phyloP scores from a whole-genome alignment of 2,888 invertebrate genomes.

The Teleogryllus oceanicus region DNA sequence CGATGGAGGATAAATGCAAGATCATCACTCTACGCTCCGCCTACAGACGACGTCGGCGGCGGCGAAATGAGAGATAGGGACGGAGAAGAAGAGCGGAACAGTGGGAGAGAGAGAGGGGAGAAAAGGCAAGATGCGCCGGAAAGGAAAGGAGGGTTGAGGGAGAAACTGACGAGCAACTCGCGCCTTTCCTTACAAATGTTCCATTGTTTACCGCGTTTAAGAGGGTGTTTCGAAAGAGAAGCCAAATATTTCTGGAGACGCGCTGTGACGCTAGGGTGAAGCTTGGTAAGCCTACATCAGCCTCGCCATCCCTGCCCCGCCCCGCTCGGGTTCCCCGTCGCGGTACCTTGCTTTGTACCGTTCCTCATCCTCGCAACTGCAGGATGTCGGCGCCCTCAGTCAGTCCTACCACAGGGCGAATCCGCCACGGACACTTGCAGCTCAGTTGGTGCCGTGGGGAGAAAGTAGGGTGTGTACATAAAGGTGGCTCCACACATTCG shows the following conservation, averaged over 20 bases:
- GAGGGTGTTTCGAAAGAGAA: background rate
- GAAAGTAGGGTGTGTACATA: too few species aligned
- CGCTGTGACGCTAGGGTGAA: too few species aligned
- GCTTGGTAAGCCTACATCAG: too few species aligned
- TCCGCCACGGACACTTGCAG: too few species aligned
- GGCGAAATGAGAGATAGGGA: background rate
- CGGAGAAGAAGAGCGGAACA: background rate
- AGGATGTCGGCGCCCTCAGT: too few species aligned
- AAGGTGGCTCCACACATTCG: too few species aligned
- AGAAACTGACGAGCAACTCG: background rate
- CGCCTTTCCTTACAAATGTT: background rate
- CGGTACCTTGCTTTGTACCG: too few species aligned
- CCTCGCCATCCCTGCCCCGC: too few species aligned
- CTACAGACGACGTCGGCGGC: background rate
- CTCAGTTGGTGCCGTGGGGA: too few species aligned
- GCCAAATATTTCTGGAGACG: background rate
- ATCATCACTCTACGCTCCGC: conserved; percentile 18
- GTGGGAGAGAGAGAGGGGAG: background rate
- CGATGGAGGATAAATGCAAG: conserved; percentile 20
- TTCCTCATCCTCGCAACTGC: too few species aligned
- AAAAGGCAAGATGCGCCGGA: background rate
- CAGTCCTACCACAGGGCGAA: too few species aligned
- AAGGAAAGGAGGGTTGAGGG: background rate
- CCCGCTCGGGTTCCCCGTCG: too few species aligned
- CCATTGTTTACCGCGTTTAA: conserved; percentile 7